Evolutionary conservation across 2,113 vertebrate genomes (phyloP).

Genomic region (Macquaria australasica): DNA sequence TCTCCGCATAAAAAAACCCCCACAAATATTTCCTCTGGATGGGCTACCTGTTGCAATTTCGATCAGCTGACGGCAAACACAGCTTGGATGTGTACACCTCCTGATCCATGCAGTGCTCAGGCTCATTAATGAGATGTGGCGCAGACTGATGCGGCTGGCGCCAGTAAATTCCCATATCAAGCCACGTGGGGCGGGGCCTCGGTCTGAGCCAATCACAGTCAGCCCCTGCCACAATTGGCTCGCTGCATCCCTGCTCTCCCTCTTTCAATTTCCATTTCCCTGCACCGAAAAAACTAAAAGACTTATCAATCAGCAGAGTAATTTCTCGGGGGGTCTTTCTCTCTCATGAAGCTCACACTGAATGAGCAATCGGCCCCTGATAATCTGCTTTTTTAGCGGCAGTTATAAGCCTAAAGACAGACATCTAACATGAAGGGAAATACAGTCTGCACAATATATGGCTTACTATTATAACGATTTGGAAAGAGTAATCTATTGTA

Average conservation of each 20-base stretch:
- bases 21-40: slow-evolving; percentile 42
- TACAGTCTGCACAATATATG: slow-evolving; percentile 18
- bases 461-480: slow-evolving; percentile 15
- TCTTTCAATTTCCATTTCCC: slow-evolving; percentile 78
- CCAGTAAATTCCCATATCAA: slow-evolving; percentile 96
- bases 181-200: slow-evolving; percentile 84
- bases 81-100: slow-evolving; percentile 63
- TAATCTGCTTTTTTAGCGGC: slow-evolving; percentile 62
- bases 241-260: slow-evolving; percentile 70
- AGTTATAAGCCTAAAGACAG: slow-evolving; percentile 49
- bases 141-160: slow-evolving; percentile 92
- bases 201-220: slow-evolving; percentile 85
- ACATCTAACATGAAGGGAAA: slow-evolving; percentile 36
- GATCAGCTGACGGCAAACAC: slow-evolving; percentile 75
- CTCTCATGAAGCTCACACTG: slow-evolving; percentile 59
- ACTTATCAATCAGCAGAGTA: slow-evolving; percentile 81
- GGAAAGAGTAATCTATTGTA: not conserved
- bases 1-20: not conserved
- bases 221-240: slow-evolving; percentile 86
- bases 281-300: slow-evolving; percentile 73
- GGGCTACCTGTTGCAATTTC: slow-evolving; percentile 70
- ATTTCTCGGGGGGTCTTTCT: slow-evolving; percentile 74
- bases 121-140: slow-evolving; percentile 84
- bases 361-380: slow-evolving; percentile 60
- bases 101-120: slow-evolving; percentile 67